These are phyloP conservation scores for Pristionchus fissidentatus DNA, from an alignment of 2,888 invertebrate species.

Conservation along the genomic window DNA sequence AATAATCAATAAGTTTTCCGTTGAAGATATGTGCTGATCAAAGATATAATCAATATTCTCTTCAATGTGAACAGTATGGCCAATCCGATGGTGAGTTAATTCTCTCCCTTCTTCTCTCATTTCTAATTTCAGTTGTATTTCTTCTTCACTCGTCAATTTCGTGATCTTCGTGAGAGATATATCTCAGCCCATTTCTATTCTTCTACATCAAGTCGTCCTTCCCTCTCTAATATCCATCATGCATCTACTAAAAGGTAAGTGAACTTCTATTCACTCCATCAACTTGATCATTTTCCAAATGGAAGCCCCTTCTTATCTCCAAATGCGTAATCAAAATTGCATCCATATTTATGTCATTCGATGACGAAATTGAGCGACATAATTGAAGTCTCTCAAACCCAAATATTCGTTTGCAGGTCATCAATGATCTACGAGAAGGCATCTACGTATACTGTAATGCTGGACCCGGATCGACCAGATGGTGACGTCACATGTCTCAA, in stretches of 20 bases:
- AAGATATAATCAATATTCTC: conserved; percentile 72
- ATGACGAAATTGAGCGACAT: not conserved
- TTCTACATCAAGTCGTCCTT: conserved; percentile 26
- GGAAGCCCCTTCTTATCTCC: no score
- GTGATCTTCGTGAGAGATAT: conserved; percentile 62
- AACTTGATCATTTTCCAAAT: not conserved
- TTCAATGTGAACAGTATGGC: conserved; percentile 74
- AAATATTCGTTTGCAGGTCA: not conserved
- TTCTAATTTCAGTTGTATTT: conserved; percentile 68
- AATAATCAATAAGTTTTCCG: not conserved
- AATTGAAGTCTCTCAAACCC: not conserved
- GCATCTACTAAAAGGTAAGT: conserved; percentile 8
- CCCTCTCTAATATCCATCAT: conserved; percentile 31
- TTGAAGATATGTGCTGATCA: conserved; percentile 66
- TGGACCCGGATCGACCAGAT: not conserved
- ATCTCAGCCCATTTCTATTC: conserved; percentile 42
- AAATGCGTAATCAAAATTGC: no score
- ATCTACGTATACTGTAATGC: conserved; percentile 7
- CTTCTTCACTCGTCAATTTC: conserved; percentile 74
- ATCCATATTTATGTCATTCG: not conserved
- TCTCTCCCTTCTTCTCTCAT: not conserved
- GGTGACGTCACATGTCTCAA: not conserved
- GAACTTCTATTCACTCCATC: not conserved
- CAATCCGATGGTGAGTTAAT: conserved; percentile 70
- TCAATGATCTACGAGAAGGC: conserved; percentile 36